Conservation (phyloP, 92 coral and sea anemone genomes). For the Bergia sp. region DNA sequence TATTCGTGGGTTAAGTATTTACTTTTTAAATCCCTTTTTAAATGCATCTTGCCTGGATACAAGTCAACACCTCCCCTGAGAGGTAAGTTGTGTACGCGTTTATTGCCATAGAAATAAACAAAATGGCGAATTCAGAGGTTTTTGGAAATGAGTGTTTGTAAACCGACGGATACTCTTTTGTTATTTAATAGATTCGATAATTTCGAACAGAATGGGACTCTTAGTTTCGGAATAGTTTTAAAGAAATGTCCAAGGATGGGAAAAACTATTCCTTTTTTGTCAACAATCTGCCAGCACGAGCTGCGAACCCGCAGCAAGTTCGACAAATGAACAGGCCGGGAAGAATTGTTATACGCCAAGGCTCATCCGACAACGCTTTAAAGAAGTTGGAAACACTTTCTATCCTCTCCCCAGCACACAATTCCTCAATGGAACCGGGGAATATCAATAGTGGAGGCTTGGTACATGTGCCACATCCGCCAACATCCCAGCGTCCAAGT, state of each 20-base stretch:
- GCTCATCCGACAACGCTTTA: conserved; percentile 59
- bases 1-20: no score
- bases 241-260: conserved; percentile 36
- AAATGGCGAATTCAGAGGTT: conserved; percentile 24
- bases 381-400: conserved; percentile 58
- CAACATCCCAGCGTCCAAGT: conserved; percentile 66
- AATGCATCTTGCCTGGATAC: not conserved
- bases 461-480: conserved; percentile 76
- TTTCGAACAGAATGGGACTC: conserved; percentile 15
- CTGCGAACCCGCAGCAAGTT: conserved; percentile 45
- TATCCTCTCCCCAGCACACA: conserved; percentile 50
- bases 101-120: conserved; percentile 51
- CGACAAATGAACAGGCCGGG: conserved; percentile 43
- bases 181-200: not conserved
- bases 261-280: conserved; percentile 82
- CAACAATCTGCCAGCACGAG: conserved; percentile 65
- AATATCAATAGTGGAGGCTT: conserved; percentile 43
- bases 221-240: not conserved
- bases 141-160: not conserved
- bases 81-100: not conserved
- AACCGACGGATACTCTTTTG: not conserved
- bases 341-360: conserved; percentile 38
- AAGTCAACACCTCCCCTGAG: not conserved
- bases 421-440: conserved; percentile 35
- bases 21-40: no score